phyloP scores from a whole-genome alignment of 2,797 vertebrate genomes.

The Rhabdomys pumilio region DNA sequence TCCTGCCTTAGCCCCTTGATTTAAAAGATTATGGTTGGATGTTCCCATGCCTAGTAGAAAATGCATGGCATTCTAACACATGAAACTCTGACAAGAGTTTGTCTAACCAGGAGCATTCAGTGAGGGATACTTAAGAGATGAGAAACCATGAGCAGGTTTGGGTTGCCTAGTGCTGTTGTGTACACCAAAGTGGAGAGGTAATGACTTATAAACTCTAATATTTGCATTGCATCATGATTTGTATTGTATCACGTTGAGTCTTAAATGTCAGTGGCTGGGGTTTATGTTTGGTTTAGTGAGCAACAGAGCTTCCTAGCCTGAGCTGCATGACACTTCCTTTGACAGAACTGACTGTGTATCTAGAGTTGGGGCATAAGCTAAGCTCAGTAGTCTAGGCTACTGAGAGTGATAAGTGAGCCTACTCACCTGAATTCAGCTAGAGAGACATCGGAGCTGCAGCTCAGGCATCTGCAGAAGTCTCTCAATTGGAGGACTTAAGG shows the following conservation, averaged over 20 bases:
- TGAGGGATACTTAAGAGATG: background rate
- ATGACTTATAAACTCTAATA: background rate
- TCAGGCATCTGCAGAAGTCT: background rate
- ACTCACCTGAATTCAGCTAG: background rate
- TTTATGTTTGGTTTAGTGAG: slow-evolving; percentile 51
- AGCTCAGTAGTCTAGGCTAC: background rate
- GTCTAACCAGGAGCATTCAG: background rate
- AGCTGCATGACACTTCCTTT: background rate
- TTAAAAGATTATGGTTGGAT: background rate
- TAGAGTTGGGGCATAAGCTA: background rate
- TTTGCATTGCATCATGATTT: background rate
- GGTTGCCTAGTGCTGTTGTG: background rate
- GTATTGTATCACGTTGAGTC: background rate
- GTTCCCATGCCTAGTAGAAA: background rate
- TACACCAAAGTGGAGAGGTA: background rate
- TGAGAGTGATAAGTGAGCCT: background rate
- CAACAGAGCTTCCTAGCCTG: background rate
- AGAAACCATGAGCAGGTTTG: background rate
- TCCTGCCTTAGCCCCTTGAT: background rate
- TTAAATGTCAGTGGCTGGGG: slow-evolving; percentile 33
- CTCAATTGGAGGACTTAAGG: background rate
- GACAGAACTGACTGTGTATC: slow-evolving; percentile 15
- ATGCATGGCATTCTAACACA: background rate
- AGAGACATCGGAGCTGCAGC: fast-evolving
- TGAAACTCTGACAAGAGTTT: background rate